A percentile compares a stretch with the other conserved stretches of the same genome.
These are phyloP conservation scores for Volucella inanis DNA, from an alignment of 2,888 invertebrate species.

Conservation along the genomic window DNA sequence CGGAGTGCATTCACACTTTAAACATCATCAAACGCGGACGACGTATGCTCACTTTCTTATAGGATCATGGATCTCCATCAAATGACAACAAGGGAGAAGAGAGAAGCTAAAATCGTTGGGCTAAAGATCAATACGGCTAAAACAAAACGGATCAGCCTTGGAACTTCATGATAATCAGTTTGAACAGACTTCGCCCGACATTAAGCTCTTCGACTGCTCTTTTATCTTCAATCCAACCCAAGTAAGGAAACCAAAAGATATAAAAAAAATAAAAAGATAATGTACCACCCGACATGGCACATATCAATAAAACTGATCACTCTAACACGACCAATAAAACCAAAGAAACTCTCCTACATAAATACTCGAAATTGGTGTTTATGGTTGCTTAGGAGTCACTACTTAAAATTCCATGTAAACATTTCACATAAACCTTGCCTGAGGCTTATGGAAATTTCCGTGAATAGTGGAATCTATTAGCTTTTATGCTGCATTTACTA, in stretches of 20 bases:
- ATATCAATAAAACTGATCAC: conserved; percentile 25
- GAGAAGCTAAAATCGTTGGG: too few species aligned
- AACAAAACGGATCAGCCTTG: too few species aligned
- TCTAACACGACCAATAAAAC: conserved; percentile 9
- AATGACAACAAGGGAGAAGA: too few species aligned
- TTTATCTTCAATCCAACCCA: not conserved
- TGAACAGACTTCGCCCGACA: too few species aligned
- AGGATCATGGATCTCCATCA: too few species aligned
- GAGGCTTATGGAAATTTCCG: conserved; percentile 5
- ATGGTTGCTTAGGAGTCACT: conserved; percentile 19
- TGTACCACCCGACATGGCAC: not conserved
- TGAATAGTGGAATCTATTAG: not conserved
- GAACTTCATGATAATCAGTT: too few species aligned
- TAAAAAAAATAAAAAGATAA: conserved; percentile 9
- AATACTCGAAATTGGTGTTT: conserved; percentile 14
- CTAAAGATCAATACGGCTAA: too few species aligned
- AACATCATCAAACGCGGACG: too few species aligned
- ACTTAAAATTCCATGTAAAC: conserved; percentile 51
- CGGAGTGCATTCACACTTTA: too few species aligned
- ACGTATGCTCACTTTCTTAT: too few species aligned
- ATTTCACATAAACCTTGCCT: conserved; percentile 27
- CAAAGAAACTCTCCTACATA: conserved; percentile 13
- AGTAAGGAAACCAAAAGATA: conserved; percentile 27
- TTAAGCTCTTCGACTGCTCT: too few species aligned
- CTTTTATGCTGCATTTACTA: too few species aligned